Evolutionary conservation across 2,113 vertebrate genomes (phyloP).

Genomic region (Nettapus auritus): DNA sequence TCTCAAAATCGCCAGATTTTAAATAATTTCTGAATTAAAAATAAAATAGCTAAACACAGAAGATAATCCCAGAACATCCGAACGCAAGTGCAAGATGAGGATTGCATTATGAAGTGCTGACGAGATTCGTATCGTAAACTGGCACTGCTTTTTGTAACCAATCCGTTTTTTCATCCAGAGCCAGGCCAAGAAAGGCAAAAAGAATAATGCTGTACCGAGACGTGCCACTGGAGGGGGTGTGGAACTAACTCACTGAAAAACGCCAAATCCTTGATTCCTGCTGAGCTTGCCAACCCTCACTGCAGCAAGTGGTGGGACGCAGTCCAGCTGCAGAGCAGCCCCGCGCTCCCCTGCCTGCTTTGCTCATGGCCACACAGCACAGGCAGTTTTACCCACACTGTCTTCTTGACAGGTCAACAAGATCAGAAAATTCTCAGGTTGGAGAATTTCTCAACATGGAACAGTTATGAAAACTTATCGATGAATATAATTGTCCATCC

Average conservation of each 20-base stretch:
- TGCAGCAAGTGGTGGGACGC: rapidly evolving
- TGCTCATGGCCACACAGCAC: not conserved
- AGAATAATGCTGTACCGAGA: not conserved
- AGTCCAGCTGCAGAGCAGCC: not conserved
- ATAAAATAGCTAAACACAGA: not conserved
- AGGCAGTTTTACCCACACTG: not conserved
- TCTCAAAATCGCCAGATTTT: not conserved
- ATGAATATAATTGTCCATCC: not conserved
- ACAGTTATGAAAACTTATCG: not conserved
- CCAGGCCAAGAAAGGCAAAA: rapidly evolving
- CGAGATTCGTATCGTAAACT: not conserved
- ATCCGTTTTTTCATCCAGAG: not conserved
- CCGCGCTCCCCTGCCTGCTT: not conserved
- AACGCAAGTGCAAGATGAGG: not conserved
- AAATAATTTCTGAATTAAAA: not conserved
- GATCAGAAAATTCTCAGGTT: not conserved
- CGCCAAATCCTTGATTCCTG: rapidly evolving
- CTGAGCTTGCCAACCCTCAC: no score
- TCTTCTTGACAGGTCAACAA: not conserved
- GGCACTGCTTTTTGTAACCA: not conserved
- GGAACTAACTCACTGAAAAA: not conserved
- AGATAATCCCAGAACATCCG: not conserved
- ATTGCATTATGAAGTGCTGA: not conserved
- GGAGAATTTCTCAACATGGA: not conserved
- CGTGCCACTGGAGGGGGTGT: slow-evolving; percentile 32